Conservation (phyloP, 2,888 invertebrate genomes). For the Chaetogeoica ovagalla region DNA sequence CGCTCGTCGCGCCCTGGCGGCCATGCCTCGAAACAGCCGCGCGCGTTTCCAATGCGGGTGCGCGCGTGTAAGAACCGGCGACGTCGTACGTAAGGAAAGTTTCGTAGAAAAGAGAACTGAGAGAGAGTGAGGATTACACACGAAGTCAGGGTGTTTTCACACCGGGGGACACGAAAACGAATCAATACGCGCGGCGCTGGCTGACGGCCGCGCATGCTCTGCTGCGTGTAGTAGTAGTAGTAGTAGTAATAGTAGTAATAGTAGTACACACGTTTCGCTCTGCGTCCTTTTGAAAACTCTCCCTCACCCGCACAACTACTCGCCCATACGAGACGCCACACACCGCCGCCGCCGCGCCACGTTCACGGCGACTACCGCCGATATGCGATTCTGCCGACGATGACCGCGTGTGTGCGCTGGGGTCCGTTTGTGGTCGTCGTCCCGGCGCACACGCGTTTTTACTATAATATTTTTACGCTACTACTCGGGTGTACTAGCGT, state of each 20-base stretch:
- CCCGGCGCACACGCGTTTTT: conserved; percentile 39
- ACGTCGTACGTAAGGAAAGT: conserved; percentile 31
- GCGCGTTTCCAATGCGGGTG: not conserved
- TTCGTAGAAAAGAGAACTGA: not conserved
- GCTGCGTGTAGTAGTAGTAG: too few relatives aligned
- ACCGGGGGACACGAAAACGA: conserved; percentile 40
- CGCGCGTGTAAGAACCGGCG: conserved; percentile 4
- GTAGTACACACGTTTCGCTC: not conserved
- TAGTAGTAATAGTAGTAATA: too few relatives aligned
- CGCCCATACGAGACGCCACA: too few relatives aligned
- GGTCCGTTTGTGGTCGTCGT: not conserved
- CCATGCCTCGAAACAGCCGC: too few relatives aligned
- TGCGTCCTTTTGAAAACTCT: too few relatives aligned
- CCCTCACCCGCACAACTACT: too few relatives aligned
- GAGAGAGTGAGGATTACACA: not conserved
- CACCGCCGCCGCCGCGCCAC: too few relatives aligned
- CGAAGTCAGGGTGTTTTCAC: conserved; percentile 32
- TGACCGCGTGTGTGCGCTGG: not conserved
- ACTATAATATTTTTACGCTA: conserved; percentile 33
- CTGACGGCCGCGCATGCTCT: conserved; percentile 43
- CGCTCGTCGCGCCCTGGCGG: too few relatives aligned
- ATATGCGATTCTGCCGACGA: not conserved
- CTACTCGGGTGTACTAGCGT: too few relatives aligned
- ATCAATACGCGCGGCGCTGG: conserved; percentile 50
- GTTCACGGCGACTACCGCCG: not conserved